Evolutionary conservation across 2,113 vertebrate genomes (phyloP).

Genomic region (Tylochromis polylepis): DNA sequence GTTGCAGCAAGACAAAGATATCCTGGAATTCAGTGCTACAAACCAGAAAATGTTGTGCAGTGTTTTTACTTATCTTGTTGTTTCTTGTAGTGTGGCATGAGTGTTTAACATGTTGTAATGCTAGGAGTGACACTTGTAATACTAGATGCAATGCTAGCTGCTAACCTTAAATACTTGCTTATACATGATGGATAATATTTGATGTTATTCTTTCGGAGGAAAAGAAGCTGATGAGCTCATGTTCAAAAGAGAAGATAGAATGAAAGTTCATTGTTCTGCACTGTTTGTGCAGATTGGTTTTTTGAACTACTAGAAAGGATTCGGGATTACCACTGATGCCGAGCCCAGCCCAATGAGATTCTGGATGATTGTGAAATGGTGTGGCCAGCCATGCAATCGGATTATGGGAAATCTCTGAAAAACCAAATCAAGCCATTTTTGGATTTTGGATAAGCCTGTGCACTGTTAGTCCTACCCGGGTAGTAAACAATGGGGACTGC

Average conservation of each 20-base stretch:
- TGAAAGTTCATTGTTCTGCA: not conserved
- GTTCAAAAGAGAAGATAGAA: not conserved
- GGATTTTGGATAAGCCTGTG: not conserved
- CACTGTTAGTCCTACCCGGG: not conserved
- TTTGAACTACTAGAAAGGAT: not conserved
- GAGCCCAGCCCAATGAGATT: not conserved
- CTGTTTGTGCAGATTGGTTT: not conserved
- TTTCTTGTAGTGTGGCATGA: not conserved
- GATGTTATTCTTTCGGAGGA: not conserved
- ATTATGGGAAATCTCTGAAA: not conserved
- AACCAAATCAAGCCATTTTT: not conserved
- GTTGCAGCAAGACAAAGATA: not conserved
- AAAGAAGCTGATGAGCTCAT: not conserved
- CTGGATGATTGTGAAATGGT: not conserved
- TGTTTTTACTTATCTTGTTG: not conserved
- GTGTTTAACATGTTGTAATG: rapidly evolving
- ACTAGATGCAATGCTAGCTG: not conserved
- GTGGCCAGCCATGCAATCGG: not conserved
- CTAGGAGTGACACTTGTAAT: not conserved
- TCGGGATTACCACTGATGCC: not conserved
- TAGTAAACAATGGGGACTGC: not conserved
- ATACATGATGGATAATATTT: not conserved
- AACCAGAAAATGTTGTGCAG: not conserved
- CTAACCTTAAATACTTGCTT: not conserved
- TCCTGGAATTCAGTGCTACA: not conserved